Evolutionary conservation across 1,140 invertebrate genomes (phyloP).

Genomic region (Pogonognathellus flavescens): DNA sequence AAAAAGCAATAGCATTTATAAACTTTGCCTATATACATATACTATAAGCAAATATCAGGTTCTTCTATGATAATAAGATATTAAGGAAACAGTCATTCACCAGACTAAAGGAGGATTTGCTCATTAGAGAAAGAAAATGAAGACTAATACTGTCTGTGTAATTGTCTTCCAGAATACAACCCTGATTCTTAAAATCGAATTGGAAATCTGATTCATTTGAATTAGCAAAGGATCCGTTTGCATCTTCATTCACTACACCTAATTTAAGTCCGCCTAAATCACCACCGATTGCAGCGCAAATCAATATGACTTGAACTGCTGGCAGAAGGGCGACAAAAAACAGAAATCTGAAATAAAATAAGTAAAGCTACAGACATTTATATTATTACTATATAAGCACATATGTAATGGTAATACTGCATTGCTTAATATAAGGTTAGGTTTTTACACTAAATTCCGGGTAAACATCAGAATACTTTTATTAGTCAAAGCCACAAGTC

Average conservation of each 20-base stretch:
- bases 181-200: background rate
- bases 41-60: too few species aligned
- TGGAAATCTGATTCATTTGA: background rate
- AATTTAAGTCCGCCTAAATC: background rate
- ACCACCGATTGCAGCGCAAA: conserved; percentile 92
- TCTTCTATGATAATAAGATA: too few species aligned
- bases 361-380: background rate
- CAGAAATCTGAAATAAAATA: conserved; percentile 74
- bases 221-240: background rate
- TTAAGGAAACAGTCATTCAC: background rate
- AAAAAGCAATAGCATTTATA: too few species aligned
- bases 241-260: conserved; percentile 16
- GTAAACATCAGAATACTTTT: conserved; percentile 4
- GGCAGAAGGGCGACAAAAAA: conserved; percentile 92
- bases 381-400: too few species aligned
- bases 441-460: conserved; percentile 29
- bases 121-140: background rate
- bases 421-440: too few species aligned
- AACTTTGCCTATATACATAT: too few species aligned
- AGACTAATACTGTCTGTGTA: background rate
- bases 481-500: background rate
- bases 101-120: background rate
- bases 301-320: conserved; percentile 91
- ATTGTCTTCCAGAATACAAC: conserved; percentile 11
- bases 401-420: too few species aligned